phyloP scores from a whole-genome alignment of 2,888 invertebrate species.

The Tortrix viridana region DNA sequence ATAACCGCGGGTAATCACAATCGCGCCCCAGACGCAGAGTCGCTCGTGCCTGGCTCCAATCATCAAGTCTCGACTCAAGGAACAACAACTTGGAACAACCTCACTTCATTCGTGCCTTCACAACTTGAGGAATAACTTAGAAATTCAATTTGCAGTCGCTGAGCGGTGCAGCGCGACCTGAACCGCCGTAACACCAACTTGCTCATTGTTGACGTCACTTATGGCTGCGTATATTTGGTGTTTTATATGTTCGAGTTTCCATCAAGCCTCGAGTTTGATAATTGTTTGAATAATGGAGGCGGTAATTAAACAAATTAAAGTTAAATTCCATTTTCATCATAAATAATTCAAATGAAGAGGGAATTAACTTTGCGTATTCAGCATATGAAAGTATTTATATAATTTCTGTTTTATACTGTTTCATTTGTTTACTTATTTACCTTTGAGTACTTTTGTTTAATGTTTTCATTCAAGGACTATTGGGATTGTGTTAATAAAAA shows the following conservation, averaged over 20 bases:
- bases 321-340: constrained; percentile 6
- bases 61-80: constrained; percentile 56
- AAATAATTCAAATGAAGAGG: constrained; percentile 41
- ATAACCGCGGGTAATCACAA: constrained; percentile 13
- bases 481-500: no score
- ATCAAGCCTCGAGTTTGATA: constrained; percentile 8
- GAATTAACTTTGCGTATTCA: neutral
- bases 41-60: constrained; percentile 59
- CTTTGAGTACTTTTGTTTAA: no score
- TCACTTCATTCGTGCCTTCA: constrained; percentile 72
- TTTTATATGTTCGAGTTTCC: constrained; percentile 12
- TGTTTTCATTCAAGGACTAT: no score
- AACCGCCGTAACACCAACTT: constrained; percentile 53
- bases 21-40: constrained; percentile 39
- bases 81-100: constrained; percentile 72
- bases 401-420: neutral
- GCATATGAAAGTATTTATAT: neutral
- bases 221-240: constrained; percentile 34
- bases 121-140: constrained; percentile 75
- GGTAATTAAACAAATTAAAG: constrained; percentile 17
- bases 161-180: constrained; percentile 55
- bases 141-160: constrained; percentile 75
- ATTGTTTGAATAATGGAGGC: constrained; percentile 19
- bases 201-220: constrained; percentile 57
- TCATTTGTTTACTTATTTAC: neutral